Base-by-base conservation (phyloP, 2,888 invertebrate species). In the Nemurella pictetii region DNA sequence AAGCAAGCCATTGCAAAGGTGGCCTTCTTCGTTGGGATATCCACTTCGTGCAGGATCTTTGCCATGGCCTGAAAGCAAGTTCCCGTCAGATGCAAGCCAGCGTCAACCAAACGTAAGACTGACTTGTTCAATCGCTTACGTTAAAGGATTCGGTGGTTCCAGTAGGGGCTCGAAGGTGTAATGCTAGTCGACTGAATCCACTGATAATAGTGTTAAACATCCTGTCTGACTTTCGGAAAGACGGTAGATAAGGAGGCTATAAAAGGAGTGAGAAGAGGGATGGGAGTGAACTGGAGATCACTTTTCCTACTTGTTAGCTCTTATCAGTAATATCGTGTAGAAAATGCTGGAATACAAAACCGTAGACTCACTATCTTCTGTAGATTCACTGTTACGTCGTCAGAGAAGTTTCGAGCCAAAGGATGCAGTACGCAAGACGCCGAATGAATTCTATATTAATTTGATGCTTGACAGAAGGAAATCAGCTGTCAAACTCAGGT, bases 1-100 rank as follows among this genome's bases (percentile, higher is more conserved):
- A 98, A 98, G 90, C 97, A 98, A 20, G 96, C 96, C 97, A 97
- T 97, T 15, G 96, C 97, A 90, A 97, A 97, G 0, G 97, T 96
- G 4, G 97, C 97, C 88, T 94, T 94, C 89, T 94, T 93, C 83
- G 93, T 93, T 0, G 93, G 92, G 36, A 92, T 91, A 88, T 93
- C 93, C 86, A 94, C 92, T 90, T 95, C 93, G 88, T 95, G 94
- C 26, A 94, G 91, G 80, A 94, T 91, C 12, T 84, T 82, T 27
- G 82, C 55, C 82, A 77, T 86, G 15, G 27, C n/a, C 82, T 82
- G 29, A 12, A 28, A 78, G 29, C n/a, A 78, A 9, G n/a, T 75
- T 15, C 1, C 75, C 4, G 28, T 55, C 15, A 55, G 55, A 55
- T 55, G 20, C 55, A 55, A 4, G 27, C 9, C 75, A 75, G 27